Base-by-base conservation (phyloP, 2,888 invertebrate species). In the Anorthoa munda region DNA sequence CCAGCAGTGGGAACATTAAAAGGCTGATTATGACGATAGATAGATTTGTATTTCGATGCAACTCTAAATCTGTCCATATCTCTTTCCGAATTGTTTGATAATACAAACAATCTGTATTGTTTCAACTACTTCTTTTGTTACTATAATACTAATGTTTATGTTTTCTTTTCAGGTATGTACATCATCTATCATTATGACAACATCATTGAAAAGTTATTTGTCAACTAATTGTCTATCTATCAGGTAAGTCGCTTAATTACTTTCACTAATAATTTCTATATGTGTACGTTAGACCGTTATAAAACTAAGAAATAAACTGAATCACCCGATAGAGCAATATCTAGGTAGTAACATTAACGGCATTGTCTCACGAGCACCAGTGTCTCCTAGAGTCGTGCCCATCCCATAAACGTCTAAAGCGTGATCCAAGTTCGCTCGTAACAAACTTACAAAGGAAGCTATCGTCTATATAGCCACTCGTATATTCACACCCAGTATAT, bases 361-460 rank as follows among this genome's bases (percentile, higher is more conserved):
- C 21, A 64, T 50, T 45, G 51, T 70, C 67, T 69, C 68, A 72
- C 60, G 79, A 79, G 50, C 26, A 50, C 64, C 56, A 64, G 39
- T 58, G 64, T 51, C 58, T 66, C 58, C 50, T 17, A 23, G 21
- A 75, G 39, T 75, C 81, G 83, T 83, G 72, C 64, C 26, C 65
- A 76, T 51, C 48, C 65, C 75, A 84, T 84, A 78, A 84, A 74
- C 31, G 75, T 60, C 63, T 55, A 39, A 65, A 75, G 69, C 81
- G 83, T 83, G 83, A 81, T 80, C 73, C 45, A 71, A 68, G 66
- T 66, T 64, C 48, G 71, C 66, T 82, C 63, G 79, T 75, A 81
- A 79, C 79, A 68, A 69, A 78, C 72, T 79, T 75, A 79, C 77
- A 79, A 86, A 80, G 80, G 78, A 86, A 83, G 77, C 83, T 66